These are phyloP conservation scores for Carpatolechia fugitivella DNA, from an alignment of 2,888 invertebrate species.

Conservation along the genomic window DNA sequence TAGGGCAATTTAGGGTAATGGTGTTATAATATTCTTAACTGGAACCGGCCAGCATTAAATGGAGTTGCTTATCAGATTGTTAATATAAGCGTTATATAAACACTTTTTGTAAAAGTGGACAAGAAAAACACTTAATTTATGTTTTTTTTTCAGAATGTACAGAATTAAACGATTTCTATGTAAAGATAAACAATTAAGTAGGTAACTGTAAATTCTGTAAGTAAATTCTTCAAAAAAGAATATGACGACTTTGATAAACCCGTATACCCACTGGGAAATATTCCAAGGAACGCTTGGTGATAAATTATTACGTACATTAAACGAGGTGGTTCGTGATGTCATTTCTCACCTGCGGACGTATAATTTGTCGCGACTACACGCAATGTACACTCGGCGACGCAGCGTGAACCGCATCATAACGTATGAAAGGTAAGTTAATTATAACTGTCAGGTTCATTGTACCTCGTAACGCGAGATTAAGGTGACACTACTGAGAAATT, in stretches of 20 bases:
- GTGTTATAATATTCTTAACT: constrained; percentile 4
- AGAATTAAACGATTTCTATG: too few species aligned
- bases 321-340: constrained; percentile 28
- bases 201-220: too few species aligned
- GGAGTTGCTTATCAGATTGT: too few species aligned
- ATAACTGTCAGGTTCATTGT: neutral
- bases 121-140: too few species aligned
- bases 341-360: constrained; percentile 40
- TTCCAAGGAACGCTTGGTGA: constrained; percentile 32
- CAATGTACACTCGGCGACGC: constrained; percentile 26
- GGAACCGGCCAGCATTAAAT: neutral
- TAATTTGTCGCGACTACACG: constrained; percentile 41
- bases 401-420: constrained; percentile 1
- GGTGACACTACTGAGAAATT: constrained; percentile 5
- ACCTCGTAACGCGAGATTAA: neutral
- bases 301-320: constrained; percentile 41
- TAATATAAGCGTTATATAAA: too few species aligned
- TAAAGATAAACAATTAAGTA: too few species aligned
- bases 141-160: too few species aligned
- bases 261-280: constrained; percentile 21
- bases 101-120: too few species aligned
- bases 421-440: neutral
- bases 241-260: too few species aligned
- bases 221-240: too few species aligned
- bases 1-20: constrained; percentile 1